Evolutionary conservation across 2,113 vertebrate genomes (phyloP), one percentile per base, ranked within the genome.

Genomic region (Clarias batrachus): DNA sequence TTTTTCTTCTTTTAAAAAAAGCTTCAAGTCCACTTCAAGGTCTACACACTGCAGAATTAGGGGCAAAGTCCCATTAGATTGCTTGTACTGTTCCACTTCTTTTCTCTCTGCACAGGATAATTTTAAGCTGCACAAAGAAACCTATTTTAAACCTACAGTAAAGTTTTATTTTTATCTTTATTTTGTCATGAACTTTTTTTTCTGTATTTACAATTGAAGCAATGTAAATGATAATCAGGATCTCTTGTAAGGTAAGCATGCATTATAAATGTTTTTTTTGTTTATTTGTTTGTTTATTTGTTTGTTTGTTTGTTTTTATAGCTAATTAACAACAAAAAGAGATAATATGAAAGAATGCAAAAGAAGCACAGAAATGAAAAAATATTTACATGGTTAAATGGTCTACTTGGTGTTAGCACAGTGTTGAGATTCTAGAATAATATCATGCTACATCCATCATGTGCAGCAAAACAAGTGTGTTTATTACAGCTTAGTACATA

Each of bases 31-130:
- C 6, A 71, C 73, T 86, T 81, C 27, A 76, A 79, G 84, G 62
- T 83, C 81, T 86, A 65, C 77, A 56, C 84, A 81, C 76, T 77
- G 54, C 74, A 89, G 82, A 66, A 86, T 81, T 56, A 73, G 27
- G 89, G 83, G 81, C 89, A 90, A 90, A 90, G 88, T 90, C 89
- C 87, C 25, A 33, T 65, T 59, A 83, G 79, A 80, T 56, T 73
- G 59, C 66, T 62, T 81, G 76, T n/a, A 76, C 73, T 70, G 65
- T 16, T n/a, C 8, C 27, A 74, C 21, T 66, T 21, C 65, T 30
- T 65, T 82, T 57, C 78, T 4, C 27, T 60, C 9, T 62, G 30
- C 57, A 81, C 33, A 62, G 57, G 12, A 25, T 14, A 41, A 37
- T 37, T 81, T 19, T 21, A 62, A 62, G 2, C 21, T 25, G 4